These are phyloP conservation scores for Criorhina ranunculi DNA, from an alignment of 2,888 invertebrate species.

Conservation along the genomic window DNA sequence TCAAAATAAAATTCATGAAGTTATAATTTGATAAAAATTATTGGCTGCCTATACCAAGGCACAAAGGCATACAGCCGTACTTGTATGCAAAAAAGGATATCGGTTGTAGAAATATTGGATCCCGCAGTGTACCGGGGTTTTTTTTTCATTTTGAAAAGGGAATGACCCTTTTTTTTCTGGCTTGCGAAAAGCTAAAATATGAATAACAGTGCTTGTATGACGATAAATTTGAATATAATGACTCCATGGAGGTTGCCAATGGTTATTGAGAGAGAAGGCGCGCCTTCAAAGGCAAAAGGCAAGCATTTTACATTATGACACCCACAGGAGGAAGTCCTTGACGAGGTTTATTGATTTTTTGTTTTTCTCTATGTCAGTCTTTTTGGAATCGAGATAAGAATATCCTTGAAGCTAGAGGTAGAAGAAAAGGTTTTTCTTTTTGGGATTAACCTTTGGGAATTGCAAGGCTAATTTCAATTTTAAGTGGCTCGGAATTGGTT, in stretches of 20 bases:
- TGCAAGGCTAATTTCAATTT: conserved; percentile 60
- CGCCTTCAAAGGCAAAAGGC: conserved; percentile 44
- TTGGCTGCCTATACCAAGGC: conserved; percentile 50
- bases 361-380: neutral
- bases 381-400: conserved; percentile 3
- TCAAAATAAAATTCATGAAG: conserved; percentile 74
- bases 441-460: conserved; percentile 53
- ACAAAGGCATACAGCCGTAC: neutral
- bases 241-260: conserved; percentile 53
- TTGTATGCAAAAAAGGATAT: conserved; percentile 35
- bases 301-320: conserved; percentile 42
- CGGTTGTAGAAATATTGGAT: conserved; percentile 3
- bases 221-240: conserved; percentile 69
- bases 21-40: conserved; percentile 73
- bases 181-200: conserved; percentile 47
- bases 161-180: conserved; percentile 67
- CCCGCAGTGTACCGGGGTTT: neutral
- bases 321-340: conserved; percentile 53
- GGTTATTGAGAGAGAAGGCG: conserved; percentile 24
- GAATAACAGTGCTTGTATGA: conserved; percentile 58
- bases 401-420: neutral
- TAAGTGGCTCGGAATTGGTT: conserved; percentile 12
- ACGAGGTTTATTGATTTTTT: conserved; percentile 58
- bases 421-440: neutral
- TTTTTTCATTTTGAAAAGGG: conserved; percentile 22